A percentile compares a stretch with the other conserved stretches of the same genome.
phyloP scores from a whole-genome alignment of 1,140 invertebrate species.

The Artemia franciscana region DNA sequence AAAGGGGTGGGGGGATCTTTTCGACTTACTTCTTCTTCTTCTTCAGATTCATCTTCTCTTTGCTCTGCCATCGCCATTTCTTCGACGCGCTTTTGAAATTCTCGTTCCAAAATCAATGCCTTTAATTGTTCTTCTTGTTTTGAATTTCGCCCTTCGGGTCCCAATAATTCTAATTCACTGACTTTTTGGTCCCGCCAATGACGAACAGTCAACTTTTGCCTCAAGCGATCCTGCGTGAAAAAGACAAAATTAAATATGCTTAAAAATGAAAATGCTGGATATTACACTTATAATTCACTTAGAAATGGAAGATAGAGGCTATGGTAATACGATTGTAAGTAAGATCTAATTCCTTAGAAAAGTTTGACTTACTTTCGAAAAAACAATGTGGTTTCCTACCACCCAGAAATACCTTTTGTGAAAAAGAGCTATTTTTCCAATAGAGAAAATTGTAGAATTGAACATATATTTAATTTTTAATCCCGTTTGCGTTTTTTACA shows the following conservation, averaged over 20 bases:
- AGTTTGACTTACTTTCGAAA: too few species aligned
- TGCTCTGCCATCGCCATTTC: constrained; percentile 48
- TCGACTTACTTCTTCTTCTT: background rate
- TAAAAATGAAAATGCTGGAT: too few species aligned
- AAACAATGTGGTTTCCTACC: too few species aligned
- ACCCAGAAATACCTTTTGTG: too few species aligned
- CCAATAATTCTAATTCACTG: constrained; percentile 36
- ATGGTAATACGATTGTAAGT: too few species aligned
- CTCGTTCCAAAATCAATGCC: constrained; percentile 54
- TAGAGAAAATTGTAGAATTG: too few species aligned
- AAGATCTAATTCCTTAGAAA: too few species aligned
- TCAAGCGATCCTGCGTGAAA: constrained; percentile 31
- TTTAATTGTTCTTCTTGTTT: constrained; percentile 67
- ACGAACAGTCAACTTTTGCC: constrained; percentile 38
- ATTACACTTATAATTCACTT: too few species aligned
- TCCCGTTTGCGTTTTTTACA: too few species aligned
- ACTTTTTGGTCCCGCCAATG: constrained; percentile 64
- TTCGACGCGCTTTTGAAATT: constrained; percentile 64
- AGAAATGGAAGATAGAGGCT: too few species aligned
- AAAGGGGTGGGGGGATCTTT: background rate
- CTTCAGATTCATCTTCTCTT: constrained; percentile 27
- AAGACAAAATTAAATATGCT: constrained; percentile 8
- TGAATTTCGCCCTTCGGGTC: constrained; percentile 31
- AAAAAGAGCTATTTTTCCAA: too few species aligned
- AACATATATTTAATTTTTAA: too few species aligned